phyloP scores from a whole-genome alignment of 2,797 vertebrate genomes.

The Threskiornis aethiopicus region DNA sequence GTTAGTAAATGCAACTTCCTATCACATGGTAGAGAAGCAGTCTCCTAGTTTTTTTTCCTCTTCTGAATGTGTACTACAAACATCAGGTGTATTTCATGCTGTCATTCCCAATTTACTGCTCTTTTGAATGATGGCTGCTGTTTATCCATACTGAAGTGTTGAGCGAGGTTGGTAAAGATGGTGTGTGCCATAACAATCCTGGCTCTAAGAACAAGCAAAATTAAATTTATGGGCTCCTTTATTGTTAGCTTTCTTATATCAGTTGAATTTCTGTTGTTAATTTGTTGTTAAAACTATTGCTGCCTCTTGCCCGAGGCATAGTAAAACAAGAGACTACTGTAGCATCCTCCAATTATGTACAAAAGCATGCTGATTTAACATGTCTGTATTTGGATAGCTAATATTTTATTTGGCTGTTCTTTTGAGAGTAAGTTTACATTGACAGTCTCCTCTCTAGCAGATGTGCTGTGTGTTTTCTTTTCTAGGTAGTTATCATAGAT shows the following conservation, averaged over 20 bases:
- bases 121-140: not conserved
- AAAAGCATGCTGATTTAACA: slow-evolving; percentile 15
- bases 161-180: not conserved
- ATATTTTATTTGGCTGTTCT: slow-evolving; percentile 11
- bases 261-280: not conserved
- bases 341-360: not conserved
- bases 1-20: not conserved
- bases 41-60: not conserved
- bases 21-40: not conserved
- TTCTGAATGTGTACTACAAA: not conserved
- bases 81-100: not conserved
- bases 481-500: not conserved
- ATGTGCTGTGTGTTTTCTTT: not conserved
- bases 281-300: slow-evolving; percentile 1
- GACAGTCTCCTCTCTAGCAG: not conserved
- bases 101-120: not conserved
- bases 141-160: not conserved
- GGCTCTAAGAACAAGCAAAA: not conserved
- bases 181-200: not conserved
- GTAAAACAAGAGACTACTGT: not conserved
- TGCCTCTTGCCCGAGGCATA: not conserved
- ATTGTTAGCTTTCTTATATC: not conserved
- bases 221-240: not conserved
- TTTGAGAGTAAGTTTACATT: not conserved
- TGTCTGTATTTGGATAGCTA: slow-evolving; percentile 40